These are phyloP conservation scores for Meloidogyne chitwoodi DNA, from an alignment of 1,140 invertebrate genomes.

Conservation along the genomic window DNA sequence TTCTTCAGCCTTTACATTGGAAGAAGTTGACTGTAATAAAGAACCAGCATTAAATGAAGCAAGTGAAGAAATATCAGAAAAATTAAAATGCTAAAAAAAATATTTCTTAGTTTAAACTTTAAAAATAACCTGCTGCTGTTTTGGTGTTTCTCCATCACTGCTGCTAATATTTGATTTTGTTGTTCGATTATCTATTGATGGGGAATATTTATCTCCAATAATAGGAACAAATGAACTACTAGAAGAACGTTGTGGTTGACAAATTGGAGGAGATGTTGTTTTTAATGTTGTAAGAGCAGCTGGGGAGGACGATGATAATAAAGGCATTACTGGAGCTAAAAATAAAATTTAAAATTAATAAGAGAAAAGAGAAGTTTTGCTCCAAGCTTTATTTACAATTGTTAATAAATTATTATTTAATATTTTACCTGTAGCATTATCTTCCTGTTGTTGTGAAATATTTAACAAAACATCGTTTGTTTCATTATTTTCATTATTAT, in stretches of 20 bases:
- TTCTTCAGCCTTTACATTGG: not conserved
- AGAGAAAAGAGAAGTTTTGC: too few relatives aligned
- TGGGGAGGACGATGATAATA: not conserved
- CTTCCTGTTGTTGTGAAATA: not conserved
- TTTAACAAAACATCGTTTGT: not conserved
- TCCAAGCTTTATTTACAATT: too few relatives aligned
- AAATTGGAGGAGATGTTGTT: not conserved
- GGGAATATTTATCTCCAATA: not conserved
- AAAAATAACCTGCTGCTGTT: not conserved
- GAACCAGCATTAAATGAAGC: not conserved
- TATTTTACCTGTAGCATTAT: not conserved
- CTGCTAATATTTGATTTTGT: not conserved
- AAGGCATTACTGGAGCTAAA: not conserved
- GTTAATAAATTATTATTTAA: too few relatives aligned
- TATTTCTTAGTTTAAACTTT: not conserved
- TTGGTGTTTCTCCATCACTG: not conserved
- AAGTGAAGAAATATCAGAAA: conserved; percentile 17
- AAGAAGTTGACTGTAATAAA: not conserved
- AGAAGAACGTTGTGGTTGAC: not conserved
- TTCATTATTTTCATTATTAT: not conserved
- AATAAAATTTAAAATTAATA: too few relatives aligned
- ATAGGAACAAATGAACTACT: not conserved
- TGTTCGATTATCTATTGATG: not conserved
- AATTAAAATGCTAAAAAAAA: conserved; percentile 16
- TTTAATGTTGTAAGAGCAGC: not conserved